These are phyloP conservation scores for Drosophila nikananu DNA, from an alignment of 1,140 invertebrate species.

Conservation along the genomic window DNA sequence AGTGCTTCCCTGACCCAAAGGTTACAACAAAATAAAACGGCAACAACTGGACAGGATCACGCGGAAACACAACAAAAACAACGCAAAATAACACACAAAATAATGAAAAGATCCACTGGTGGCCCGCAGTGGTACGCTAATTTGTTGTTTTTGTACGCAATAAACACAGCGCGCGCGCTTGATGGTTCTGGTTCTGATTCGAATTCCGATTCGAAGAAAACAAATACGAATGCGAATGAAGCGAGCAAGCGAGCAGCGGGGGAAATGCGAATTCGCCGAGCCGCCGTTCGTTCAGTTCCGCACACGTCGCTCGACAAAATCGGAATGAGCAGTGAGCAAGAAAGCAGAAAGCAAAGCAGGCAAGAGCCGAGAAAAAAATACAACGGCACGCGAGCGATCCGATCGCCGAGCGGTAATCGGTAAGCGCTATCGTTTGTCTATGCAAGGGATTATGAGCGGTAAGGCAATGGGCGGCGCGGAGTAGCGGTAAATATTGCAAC, in stretches of 20 bases:
- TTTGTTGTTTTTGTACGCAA: slow-evolving; percentile 27
- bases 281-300: slow-evolving; percentile 58
- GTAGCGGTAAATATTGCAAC: slow-evolving; percentile 34
- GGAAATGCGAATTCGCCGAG: slow-evolving; percentile 50
- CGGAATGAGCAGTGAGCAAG: slow-evolving; percentile 65
- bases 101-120: slow-evolving; percentile 7
- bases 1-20: slow-evolving; percentile 13
- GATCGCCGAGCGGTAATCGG: slow-evolving; percentile 46
- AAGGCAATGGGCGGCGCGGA: neutral
- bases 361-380: slow-evolving; percentile 18
- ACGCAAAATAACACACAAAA: slow-evolving; percentile 11
- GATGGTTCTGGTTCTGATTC: slow-evolving; percentile 1
- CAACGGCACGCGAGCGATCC: slow-evolving; percentile 69
- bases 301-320: slow-evolving; percentile 72
- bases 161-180: slow-evolving; percentile 20
- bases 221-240: slow-evolving; percentile 35
- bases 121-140: slow-evolving; percentile 23
- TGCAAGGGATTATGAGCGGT: slow-evolving; percentile 66
- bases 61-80: slow-evolving; percentile 8
- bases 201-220: slow-evolving; percentile 28
- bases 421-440: slow-evolving; percentile 38
- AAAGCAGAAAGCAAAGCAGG: slow-evolving; percentile 42
- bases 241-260: slow-evolving; percentile 19
- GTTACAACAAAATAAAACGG: neutral
- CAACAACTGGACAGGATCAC: slow-evolving; percentile 20